These are phyloP conservation scores for Metalampra italica DNA, from an alignment of 2,888 invertebrate genomes.

Conservation along the genomic window DNA sequence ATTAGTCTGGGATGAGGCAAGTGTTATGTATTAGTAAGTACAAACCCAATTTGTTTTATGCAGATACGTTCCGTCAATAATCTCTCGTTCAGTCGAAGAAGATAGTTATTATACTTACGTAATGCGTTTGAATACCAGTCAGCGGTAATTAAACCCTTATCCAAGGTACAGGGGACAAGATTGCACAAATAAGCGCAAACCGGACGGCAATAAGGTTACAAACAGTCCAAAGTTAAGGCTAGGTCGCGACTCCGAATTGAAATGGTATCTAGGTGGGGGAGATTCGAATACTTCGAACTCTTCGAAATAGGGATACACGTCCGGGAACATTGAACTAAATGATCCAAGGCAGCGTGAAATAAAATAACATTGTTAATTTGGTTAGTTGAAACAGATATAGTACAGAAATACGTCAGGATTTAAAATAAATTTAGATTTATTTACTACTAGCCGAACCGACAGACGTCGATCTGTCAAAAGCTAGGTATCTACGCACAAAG, in stretches of 20 bases:
- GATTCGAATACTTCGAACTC: conserved; percentile 54
- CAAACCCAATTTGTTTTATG: too few relatives aligned
- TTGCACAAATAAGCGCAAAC: background rate
- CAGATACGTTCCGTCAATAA: too few relatives aligned
- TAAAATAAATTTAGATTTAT: too few relatives aligned
- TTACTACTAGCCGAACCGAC: too few relatives aligned
- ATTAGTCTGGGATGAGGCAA: too few relatives aligned
- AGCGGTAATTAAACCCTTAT: background rate
- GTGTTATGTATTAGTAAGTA: too few relatives aligned
- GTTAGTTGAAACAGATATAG: background rate
- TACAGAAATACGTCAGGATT: too few relatives aligned
- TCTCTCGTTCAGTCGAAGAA: too few relatives aligned
- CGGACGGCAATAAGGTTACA: conserved; percentile 3
- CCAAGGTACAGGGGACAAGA: background rate
- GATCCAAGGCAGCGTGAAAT: conserved; percentile 54
- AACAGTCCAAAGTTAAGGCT: conserved; percentile 9
- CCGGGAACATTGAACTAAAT: conserved; percentile 54
- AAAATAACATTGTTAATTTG: conserved; percentile 11
- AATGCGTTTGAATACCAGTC: background rate
- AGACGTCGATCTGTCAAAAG: too few relatives aligned
- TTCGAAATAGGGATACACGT: conserved; percentile 60
- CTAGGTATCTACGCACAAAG: too few relatives aligned
- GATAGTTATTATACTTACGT: background rate
- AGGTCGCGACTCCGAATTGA: conserved; percentile 27
- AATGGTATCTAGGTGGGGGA: conserved; percentile 49